A percentile compares a stretch with the other conserved stretches of the same genome.
Conservation (phyloP, 1,140 invertebrate species). For the Cotesia typhae region DNA sequence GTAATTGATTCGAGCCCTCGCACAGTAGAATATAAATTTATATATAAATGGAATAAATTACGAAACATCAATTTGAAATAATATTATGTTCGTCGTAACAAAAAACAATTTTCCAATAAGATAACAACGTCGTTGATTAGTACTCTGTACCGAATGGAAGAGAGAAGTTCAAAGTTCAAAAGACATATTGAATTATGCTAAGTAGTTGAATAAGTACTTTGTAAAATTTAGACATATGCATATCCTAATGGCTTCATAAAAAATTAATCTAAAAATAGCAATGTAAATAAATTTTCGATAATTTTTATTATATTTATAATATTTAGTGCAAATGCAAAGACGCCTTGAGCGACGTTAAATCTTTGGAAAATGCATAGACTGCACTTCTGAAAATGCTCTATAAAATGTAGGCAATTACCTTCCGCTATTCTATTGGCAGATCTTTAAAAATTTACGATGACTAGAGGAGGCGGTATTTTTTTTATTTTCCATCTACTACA, state of each 20-base stretch:
- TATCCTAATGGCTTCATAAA: too few relatives aligned
- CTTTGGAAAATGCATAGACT: neutral
- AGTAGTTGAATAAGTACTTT: neutral
- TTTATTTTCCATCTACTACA: neutral
- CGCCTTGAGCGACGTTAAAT: neutral
- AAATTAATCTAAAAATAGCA: neutral
- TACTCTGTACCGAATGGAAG: too few relatives aligned
- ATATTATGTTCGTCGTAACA: neutral
- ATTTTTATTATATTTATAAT: neutral
- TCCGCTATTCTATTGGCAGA: neutral
- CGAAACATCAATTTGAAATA: too few relatives aligned
- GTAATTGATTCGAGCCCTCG: too few relatives aligned
- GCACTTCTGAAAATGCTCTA: neutral
- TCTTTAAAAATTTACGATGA: conserved; percentile 21
- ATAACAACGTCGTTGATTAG: neutral
- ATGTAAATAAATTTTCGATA: neutral
- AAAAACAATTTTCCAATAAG: neutral
- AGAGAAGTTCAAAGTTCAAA: neutral
- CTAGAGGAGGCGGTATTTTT: neutral
- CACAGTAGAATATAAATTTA: too few relatives aligned
- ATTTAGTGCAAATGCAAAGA: neutral
- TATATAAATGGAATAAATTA: too few relatives aligned
- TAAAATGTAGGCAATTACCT: conserved; percentile 22
- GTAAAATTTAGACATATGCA: neutral
- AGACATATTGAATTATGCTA: neutral